Evolutionary conservation across 2,888 invertebrate species (phyloP).

Genomic region (Tiliacea citrago): DNA sequence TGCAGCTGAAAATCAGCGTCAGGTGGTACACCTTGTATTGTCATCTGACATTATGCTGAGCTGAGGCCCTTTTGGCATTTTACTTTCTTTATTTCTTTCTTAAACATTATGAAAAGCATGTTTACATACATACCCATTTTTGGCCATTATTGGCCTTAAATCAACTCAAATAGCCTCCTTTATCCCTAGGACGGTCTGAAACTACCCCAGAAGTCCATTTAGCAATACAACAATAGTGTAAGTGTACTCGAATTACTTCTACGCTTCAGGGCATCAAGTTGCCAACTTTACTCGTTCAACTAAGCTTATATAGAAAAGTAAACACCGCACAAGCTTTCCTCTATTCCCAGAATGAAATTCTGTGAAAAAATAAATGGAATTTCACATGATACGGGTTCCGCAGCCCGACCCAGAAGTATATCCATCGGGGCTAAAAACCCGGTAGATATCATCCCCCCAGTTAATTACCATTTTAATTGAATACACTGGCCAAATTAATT

Average conservation of each 20-base stretch:
- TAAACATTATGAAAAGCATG: background rate
- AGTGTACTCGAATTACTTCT: conserved; percentile 25
- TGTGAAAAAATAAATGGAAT: conserved; percentile 73
- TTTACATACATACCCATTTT: background rate
- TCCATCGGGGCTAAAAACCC: conserved; percentile 67
- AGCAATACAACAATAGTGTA: conserved; percentile 34
- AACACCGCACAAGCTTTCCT: conserved; percentile 23
- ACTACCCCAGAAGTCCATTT: conserved; percentile 23
- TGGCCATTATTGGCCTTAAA: conserved; percentile 13
- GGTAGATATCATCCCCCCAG: conserved; percentile 65
- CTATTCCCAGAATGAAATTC: conserved; percentile 17
- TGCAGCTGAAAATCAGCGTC: no score
- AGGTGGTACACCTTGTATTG: no score
- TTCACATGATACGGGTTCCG: conserved; percentile 51
- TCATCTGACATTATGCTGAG: no score
- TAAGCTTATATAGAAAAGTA: conserved; percentile 47
- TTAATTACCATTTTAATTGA: conserved; percentile 82
- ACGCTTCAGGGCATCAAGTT: conserved; percentile 38
- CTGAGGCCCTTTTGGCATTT: no score
- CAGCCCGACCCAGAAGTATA: conserved; percentile 47
- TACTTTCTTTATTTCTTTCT: no score
- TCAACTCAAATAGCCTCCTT: conserved; percentile 7
- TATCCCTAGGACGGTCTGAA: conserved; percentile 16
- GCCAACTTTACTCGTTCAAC: conserved; percentile 51
- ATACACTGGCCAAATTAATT: conserved; percentile 69